A percentile compares a stretch with the other conserved stretches of the same genome.
phyloP scores from a whole-genome alignment of 2,113 vertebrate species.

The Orientallactaga bullata region DNA sequence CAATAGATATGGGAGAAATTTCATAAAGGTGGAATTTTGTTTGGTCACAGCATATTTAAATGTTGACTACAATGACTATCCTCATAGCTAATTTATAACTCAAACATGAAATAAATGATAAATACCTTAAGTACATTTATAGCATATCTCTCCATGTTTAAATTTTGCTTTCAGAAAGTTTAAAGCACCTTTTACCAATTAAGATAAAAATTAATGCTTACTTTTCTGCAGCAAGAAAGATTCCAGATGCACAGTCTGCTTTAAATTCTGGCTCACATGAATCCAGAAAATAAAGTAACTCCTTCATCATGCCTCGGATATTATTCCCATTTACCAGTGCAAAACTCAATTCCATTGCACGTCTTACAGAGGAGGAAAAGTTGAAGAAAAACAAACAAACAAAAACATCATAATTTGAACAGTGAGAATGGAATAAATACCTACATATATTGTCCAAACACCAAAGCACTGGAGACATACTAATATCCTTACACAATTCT shows the following conservation, averaged over 20 bases:
- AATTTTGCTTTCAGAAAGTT: constrained; percentile 41
- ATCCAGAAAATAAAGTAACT: constrained; percentile 98
- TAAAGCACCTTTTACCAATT: constrained; percentile 38
- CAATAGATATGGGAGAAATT: neutral
- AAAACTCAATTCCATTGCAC: constrained; percentile 99
- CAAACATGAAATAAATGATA: constrained; percentile 35
- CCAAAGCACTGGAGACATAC: neutral
- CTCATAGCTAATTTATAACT: constrained; percentile 36
- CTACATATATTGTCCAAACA: neutral
- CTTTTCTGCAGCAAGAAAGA: constrained; percentile 99
- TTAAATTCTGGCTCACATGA: constrained; percentile 99
- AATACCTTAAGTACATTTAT: constrained; percentile 4
- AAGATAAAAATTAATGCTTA: constrained; percentile 85
- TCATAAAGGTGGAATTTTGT: neutral
- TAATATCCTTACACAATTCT: neutral
- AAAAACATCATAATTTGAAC: constrained; percentile 1
- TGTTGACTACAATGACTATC: neutral
- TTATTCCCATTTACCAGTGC: constrained; percentile 99
- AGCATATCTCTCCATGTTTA: constrained; percentile 23
- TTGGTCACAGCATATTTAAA: constrained; percentile 30
- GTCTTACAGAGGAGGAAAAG: constrained; percentile 85
- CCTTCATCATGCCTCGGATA: constrained; percentile 99
- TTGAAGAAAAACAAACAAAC: neutral
- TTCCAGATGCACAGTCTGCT: constrained; percentile 98
- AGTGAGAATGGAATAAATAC: constrained; percentile 56